Evolutionary conservation across 2,888 invertebrate genomes (phyloP), one percentile per base, ranked within the genome.

Genomic region (Caenorhabditis angaria): DNA sequence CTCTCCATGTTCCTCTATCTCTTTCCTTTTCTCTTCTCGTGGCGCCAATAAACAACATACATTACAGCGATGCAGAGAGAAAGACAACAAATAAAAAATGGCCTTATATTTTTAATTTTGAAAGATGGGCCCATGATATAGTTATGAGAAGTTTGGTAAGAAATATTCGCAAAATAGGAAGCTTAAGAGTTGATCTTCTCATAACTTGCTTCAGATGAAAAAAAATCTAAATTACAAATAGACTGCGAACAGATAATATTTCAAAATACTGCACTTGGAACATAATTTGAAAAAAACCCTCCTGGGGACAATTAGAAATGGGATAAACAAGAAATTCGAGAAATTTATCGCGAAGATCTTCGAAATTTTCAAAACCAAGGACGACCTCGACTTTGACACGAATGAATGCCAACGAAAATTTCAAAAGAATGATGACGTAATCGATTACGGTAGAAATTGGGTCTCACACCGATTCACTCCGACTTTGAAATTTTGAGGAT

Each of bases 1-100:
- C 41, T 41, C 41, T 41, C 18, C 41, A 41, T 41, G 41, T 41
- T 41, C 41, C 41, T 41, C 41, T 41, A 41, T 41, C 41, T 41
- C 41, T 41, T 41, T 41, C 41, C 10, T 41, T 14, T 41, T 41
- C 41, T 41, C 41, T 5, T 14, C 41, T 41, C 41, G 41, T 14
- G 41, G 41, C 41, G 41, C 41, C 41, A 41, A 41, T 18, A 41
- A 41, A 41, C 41, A 41, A 41, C 41, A 41, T 41, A 41, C 41
- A 41, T 41, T 41, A 41, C 41, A 41, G 41, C 41, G 41, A 41
- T n/a, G n/a, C 41, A 14, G 41, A 41, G 41, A 41, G 41, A 14
- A 41, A 41, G 18, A 12, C 10, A 41, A 41, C 41, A 41, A n/a
- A n/a, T n/a, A n/a, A n/a, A n/a, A n/a, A 41, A 41, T 41, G 41